Evolutionary conservation across 2,888 invertebrate species (phyloP).

Genomic region (Parnassius mnemosyne): DNA sequence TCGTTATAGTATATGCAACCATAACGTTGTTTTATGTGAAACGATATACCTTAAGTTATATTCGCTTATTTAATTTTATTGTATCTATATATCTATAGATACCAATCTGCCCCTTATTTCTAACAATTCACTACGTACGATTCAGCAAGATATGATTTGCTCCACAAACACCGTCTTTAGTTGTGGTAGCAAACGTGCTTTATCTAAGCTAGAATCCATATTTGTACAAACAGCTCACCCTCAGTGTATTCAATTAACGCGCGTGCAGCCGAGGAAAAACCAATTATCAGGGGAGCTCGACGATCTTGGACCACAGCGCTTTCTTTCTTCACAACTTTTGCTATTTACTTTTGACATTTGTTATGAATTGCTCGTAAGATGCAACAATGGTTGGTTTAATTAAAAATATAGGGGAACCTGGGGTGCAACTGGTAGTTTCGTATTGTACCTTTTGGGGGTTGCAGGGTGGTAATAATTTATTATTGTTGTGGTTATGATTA

Average conservation of each 20-base stretch:
- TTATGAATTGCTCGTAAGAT: slow-evolving; percentile 64
- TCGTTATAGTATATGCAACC: too few relatives aligned
- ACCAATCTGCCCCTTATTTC: background rate
- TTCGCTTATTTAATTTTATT: background rate
- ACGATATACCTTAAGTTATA: too few relatives aligned
- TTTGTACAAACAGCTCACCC: slow-evolving; percentile 30
- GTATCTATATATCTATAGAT: background rate
- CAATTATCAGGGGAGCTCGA: slow-evolving; percentile 55
- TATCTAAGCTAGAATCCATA: slow-evolving; percentile 17
- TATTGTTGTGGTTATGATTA: too few relatives aligned
- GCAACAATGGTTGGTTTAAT: slow-evolving; percentile 64
- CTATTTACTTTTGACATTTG: slow-evolving; percentile 60
- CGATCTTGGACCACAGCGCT: slow-evolving; percentile 38
- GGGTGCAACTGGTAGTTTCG: slow-evolving; percentile 38
- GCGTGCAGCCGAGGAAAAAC: slow-evolving; percentile 41
- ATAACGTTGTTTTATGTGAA: too few relatives aligned
- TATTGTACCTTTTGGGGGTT: background rate
- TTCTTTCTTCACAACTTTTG: slow-evolving; percentile 51
- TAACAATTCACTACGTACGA: background rate
- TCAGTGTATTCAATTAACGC: slow-evolving; percentile 58
- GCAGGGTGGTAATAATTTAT: too few relatives aligned
- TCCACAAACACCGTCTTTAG: slow-evolving; percentile 12
- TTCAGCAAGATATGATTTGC: slow-evolving; percentile 18
- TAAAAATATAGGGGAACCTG: slow-evolving; percentile 47
- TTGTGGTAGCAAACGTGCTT: slow-evolving; percentile 21